phyloP scores from a whole-genome alignment of 1,140 invertebrate species.

The Heterodera carotae region DNA sequence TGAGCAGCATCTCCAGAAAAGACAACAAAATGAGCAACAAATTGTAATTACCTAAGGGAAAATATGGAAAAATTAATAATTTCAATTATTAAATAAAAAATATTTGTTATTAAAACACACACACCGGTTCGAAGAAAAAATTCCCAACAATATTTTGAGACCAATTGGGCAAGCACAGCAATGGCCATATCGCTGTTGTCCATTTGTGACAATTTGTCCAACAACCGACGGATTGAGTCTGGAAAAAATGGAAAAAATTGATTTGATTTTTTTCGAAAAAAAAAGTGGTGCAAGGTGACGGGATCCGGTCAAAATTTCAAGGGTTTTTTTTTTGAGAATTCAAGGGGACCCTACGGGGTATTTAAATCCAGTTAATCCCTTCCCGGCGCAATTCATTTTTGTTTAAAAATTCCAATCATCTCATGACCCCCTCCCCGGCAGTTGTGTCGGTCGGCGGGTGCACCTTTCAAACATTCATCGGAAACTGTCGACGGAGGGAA shows the following conservation, averaged over 20 bases:
- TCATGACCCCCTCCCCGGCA: no score
- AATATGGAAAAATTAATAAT: no score
- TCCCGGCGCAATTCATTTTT: no score
- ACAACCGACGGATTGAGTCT: background rate
- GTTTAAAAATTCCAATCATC: no score
- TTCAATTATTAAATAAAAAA: background rate
- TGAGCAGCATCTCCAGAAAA: background rate
- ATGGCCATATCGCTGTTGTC: background rate
- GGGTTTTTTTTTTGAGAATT: no score
- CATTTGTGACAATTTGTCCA: background rate
- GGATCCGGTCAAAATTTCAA: no score
- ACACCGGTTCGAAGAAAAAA: background rate
- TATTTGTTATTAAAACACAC: background rate
- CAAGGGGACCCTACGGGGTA: no score
- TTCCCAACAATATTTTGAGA: background rate
- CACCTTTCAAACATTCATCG: background rate
- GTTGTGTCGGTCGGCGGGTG: no score
- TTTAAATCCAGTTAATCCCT: no score
- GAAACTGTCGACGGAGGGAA: background rate
- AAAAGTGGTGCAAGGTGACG: no score
- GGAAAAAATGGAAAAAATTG: background rate
- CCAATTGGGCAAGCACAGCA: background rate
- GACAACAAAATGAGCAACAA: background rate
- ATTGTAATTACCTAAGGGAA: conserved; percentile 11
- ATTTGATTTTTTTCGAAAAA: background rate